phyloP scores from a whole-genome alignment of 2,797 vertebrate species.

The Anisognathus igniventris region DNA sequence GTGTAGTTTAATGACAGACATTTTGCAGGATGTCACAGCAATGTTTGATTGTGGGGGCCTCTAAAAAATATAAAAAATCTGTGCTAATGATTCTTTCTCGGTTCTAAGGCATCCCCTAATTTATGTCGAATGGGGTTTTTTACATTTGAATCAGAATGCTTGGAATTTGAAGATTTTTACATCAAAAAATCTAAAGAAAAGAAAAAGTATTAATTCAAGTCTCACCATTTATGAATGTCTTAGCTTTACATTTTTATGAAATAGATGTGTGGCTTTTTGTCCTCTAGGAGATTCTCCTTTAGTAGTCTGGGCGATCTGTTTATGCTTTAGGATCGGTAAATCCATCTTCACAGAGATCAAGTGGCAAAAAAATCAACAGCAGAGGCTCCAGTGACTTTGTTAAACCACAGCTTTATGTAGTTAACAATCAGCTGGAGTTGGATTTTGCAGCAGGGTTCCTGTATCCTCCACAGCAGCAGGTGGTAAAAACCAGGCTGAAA shows the following conservation, averaged over 20 bases:
- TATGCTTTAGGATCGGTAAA: background rate
- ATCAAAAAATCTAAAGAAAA: background rate
- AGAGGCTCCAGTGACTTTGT: background rate
- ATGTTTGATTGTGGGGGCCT: background rate
- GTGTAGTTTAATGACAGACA: fast-evolving
- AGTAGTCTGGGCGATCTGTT: background rate
- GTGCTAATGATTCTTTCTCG: background rate
- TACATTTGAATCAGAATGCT: background rate
- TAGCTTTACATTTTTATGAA: background rate
- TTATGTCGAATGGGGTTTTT: background rate
- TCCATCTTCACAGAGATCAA: background rate
- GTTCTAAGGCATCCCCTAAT: background rate
- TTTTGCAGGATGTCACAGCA: background rate
- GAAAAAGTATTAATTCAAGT: background rate
- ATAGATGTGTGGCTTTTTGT: background rate
- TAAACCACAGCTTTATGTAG: background rate
- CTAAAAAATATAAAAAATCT: background rate
- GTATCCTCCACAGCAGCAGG: background rate
- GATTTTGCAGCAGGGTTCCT: background rate
- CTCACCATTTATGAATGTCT: background rate
- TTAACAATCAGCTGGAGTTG: background rate
- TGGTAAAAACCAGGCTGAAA: background rate
- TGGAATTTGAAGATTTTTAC: background rate
- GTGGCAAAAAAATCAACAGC: background rate
- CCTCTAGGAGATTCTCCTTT: background rate